Evolutionary conservation across 2,113 vertebrate species (phyloP), one percentile per base, ranked within the genome.

Genomic region (Drymodes brunneopygia): DNA sequence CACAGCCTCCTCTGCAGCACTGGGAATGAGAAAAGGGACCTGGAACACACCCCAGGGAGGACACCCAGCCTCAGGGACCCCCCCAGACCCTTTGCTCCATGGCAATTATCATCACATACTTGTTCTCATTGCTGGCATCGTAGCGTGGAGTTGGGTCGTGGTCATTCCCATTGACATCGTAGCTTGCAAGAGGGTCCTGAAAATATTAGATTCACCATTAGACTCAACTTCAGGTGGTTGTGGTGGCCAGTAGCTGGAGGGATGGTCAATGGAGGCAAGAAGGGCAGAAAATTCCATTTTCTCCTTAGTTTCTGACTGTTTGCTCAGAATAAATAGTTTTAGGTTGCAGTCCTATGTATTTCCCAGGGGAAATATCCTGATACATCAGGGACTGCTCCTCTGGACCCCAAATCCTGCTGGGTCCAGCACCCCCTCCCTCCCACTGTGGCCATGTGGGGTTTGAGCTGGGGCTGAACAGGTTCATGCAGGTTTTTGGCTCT

Each of bases 111-210:
- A 18, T 35, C 65, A 95, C 94, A 2, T 97, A 99, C 99, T 99
- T 98, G 88, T 99, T 99, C 94, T 99, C 99, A 6, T 99, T 99
- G 98, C 98, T 99, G 94, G 98, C 98, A 35, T 99, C 98, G 0
- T 99, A 99, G 53, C 99, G 98, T 1, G 99, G 99, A 24, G 98
- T 99, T 0, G 99, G 99, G 72, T 99, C 99, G 0, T 98, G 98
- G 93, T 99, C 99, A 0, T 99, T 99, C 29, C 99, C 99, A 2
- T 99, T 99, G 92, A 99, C 98, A 10, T 99, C 99, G 6, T 99
- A 99, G 94, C 99, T 99, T 11, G 99, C 99, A 2, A 98, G 98
- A 72, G 99, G 98, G 79, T 99, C 99, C 99, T 99, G 74, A 64
- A 97, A 95, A 86, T 29, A 82, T 0, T 16, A 47, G 51, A 67